Evolutionary conservation across 2,888 invertebrate species (phyloP).

Genomic region (Cryptosula pallasiana): DNA sequence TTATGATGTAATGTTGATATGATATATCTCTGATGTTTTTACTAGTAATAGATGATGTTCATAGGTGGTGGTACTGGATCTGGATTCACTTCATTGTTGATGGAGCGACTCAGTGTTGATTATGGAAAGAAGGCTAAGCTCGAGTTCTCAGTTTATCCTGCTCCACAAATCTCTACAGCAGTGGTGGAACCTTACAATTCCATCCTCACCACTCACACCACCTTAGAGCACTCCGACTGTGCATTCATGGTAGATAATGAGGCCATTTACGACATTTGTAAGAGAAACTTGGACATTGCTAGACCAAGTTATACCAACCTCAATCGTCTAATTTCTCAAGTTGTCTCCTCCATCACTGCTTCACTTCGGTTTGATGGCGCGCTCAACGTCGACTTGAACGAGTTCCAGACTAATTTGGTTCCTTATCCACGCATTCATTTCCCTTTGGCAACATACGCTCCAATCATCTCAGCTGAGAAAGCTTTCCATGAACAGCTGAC

Average conservation of each 20-base stretch:
- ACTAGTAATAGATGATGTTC: not conserved
- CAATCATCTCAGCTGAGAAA: too few species aligned
- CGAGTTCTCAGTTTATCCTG: conserved; percentile 45
- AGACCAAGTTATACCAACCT: conserved; percentile 10
- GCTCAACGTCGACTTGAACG: conserved; percentile 56
- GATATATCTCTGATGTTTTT: not conserved
- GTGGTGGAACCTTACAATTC: conserved; percentile 69
- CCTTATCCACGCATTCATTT: too few species aligned
- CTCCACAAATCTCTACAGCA: too few species aligned
- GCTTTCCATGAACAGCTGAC: conserved; percentile 32
- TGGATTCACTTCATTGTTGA: conserved; percentile 53
- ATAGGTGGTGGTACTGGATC: conserved; percentile 32
- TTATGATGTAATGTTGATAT: too few species aligned
- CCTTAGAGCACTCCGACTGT: conserved; percentile 83
- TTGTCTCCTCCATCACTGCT: too few species aligned
- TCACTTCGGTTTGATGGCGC: too few species aligned
- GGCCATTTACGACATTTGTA: too few species aligned
- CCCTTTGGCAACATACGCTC: too few species aligned
- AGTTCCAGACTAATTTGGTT: conserved; percentile 53
- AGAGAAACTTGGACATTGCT: not conserved
- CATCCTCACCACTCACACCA: too few species aligned
- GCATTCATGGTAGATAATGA: conserved; percentile 60
- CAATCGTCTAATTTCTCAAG: conserved; percentile 23
- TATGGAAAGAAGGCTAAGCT: conserved; percentile 56
- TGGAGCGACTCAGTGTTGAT: conserved; percentile 61